phyloP scores from a whole-genome alignment of 2,888 invertebrate genomes.

The Trissonchulus sp. region DNA sequence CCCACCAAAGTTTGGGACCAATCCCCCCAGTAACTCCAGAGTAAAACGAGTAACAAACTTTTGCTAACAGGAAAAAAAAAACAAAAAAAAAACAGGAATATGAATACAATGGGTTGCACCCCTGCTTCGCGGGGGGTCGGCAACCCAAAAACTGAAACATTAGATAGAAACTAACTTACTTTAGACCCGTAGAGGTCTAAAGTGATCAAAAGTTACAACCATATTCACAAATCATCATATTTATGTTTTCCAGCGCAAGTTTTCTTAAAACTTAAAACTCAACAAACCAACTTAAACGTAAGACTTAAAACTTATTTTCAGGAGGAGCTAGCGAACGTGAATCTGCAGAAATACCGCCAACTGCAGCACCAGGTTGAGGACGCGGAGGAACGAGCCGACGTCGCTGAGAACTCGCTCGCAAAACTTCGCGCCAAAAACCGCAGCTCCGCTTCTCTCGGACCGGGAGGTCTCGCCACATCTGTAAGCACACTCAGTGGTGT shows the following conservation, averaged over 20 bases:
- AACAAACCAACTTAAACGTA: neutral
- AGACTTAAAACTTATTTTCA: constrained; percentile 18
- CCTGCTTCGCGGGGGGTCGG: no score
- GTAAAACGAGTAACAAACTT: no score
- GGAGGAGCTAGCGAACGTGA: constrained; percentile 57
- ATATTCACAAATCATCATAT: no score
- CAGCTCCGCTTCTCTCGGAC: constrained; percentile 45
- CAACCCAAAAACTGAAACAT: no score
- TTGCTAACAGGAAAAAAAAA: no score
- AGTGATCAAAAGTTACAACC: no score
- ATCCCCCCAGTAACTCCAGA: no score
- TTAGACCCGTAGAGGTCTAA: no score
- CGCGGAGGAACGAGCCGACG: constrained; percentile 58
- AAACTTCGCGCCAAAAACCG: constrained; percentile 56
- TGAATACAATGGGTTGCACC: no score
- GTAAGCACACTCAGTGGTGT: constrained; percentile 18
- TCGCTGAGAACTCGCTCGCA: constrained; percentile 55
- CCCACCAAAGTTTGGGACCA: no score
- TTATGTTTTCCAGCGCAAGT: neutral
- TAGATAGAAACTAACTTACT: no score
- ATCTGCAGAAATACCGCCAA: constrained; percentile 58
- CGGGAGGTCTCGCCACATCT: constrained; percentile 11
- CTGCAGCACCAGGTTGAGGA: constrained; percentile 58
- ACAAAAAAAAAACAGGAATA: no score
- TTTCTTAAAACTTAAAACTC: neutral